phyloP scores from a whole-genome alignment of 2,113 vertebrate species.

The Ifrita kowaldi region DNA sequence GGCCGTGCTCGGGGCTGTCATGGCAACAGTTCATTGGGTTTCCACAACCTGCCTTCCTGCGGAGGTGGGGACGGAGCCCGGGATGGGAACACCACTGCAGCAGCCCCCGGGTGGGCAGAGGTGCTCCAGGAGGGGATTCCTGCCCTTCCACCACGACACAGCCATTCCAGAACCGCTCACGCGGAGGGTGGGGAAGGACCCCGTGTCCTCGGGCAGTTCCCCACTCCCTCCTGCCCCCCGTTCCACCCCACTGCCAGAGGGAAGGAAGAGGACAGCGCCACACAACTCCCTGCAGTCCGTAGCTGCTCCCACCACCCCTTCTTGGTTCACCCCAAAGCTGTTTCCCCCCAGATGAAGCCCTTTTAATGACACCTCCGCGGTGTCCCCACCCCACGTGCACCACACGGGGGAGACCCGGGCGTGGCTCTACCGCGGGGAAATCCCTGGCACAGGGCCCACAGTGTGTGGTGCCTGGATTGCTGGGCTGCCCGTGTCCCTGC shows the following conservation, averaged over 20 bases:
- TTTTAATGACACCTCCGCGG: neutral
- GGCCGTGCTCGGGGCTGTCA: neutral
- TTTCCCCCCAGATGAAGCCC: neutral
- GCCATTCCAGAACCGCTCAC: fast-evolving
- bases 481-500: neutral
- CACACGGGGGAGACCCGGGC: neutral
- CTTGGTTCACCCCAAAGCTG: neutral
- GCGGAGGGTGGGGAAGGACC: fast-evolving
- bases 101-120: neutral
- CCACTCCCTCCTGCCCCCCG: neutral
- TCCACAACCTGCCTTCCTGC: neutral
- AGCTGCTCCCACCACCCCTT: neutral
- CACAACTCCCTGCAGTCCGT: fast-evolving
- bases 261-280: too few species aligned
- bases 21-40: neutral
- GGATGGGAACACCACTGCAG: neutral
- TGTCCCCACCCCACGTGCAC: neutral
- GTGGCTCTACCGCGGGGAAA: neutral
- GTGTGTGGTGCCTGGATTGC: fast-evolving
- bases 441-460: neutral
- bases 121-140: neutral
- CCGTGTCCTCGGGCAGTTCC: neutral
- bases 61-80: neutral
- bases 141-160: fast-evolving
- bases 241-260: neutral